These are phyloP conservation scores for Arion vulgaris DNA, from an alignment of 1,140 invertebrate genomes.

Conservation along the genomic window DNA sequence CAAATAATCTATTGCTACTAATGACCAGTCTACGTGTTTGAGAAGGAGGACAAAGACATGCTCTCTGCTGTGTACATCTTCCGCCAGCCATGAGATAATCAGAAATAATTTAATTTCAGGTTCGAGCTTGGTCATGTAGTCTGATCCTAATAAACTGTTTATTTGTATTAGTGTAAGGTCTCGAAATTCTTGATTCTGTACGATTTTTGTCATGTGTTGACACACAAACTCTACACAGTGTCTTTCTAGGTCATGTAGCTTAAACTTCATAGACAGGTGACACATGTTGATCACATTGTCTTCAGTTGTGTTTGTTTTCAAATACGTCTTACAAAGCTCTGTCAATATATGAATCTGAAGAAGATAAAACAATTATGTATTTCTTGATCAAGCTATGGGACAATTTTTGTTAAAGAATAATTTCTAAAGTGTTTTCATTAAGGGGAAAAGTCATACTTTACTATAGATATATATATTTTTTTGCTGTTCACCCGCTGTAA, in stretches of 20 bases:
- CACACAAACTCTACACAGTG: constrained; percentile 60
- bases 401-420: no score
- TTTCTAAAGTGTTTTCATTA: no score
- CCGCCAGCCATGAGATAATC: constrained; percentile 65
- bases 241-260: constrained; percentile 73
- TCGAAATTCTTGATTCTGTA: constrained; percentile 74
- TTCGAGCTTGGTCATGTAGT: constrained; percentile 57
- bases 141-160: constrained; percentile 66
- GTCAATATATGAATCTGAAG: constrained; percentile 77
- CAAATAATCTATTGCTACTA: constrained; percentile 63
- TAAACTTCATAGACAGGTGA: constrained; percentile 76
- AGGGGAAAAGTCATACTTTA: no score
- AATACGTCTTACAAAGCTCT: constrained; percentile 79
- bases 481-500: no score
- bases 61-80: constrained; percentile 59
- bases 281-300: constrained; percentile 78
- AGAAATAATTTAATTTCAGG: constrained; percentile 65
- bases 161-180: constrained; percentile 64
- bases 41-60: constrained; percentile 59
- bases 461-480: no score
- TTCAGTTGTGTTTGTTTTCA: constrained; percentile 78
- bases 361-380: no score
- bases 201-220: constrained; percentile 73
- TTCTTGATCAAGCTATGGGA: no score
- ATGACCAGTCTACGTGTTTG: constrained; percentile 62